A percentile compares a stretch with the other conserved stretches of the same genome.
Conservation (phyloP, 2,113 vertebrate species). For the Lophura nycthemera region DNA sequence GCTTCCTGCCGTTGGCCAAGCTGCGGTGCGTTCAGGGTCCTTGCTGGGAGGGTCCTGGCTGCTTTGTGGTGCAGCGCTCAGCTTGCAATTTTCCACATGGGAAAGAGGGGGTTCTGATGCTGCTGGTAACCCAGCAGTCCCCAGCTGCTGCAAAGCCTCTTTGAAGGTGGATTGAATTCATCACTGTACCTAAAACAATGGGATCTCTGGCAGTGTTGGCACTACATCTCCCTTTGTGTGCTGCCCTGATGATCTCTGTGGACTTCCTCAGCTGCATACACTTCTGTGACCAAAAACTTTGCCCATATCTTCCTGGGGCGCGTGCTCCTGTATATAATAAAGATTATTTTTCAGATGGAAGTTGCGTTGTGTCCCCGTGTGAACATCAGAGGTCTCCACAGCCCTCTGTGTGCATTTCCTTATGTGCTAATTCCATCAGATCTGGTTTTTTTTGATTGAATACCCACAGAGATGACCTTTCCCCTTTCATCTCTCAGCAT, state of each 20-base stretch:
- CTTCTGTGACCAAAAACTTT: conserved; percentile 31
- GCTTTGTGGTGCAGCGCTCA: neutral
- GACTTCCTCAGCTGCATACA: neutral
- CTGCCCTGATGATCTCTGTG: neutral
- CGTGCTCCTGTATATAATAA: conserved; percentile 61
- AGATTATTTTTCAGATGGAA: conserved; percentile 62
- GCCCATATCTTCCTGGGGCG: neutral
- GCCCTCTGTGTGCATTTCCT: fast-evolving
- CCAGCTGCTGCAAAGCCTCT: neutral
- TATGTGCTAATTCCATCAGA: neutral
- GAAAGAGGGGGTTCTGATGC: neutral
- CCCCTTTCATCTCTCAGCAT: neutral
- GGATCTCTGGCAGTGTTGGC: conserved; percentile 12
- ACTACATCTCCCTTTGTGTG: neutral
- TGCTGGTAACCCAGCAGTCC: neutral
- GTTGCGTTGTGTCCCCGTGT: neutral
- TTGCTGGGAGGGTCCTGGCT: neutral
- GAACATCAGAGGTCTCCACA: neutral
- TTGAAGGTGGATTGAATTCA: neutral
- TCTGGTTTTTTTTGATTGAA: neutral
- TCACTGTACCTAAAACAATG: neutral
- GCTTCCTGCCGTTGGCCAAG: neutral
- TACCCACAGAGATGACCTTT: neutral
- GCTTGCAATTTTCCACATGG: neutral
- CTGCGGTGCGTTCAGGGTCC: neutral